Percentiles rank a stretch among this genome's conserved stretches.
Conservation (phyloP, 2,888 invertebrate species). For the Marronus borbonicus region DNA sequence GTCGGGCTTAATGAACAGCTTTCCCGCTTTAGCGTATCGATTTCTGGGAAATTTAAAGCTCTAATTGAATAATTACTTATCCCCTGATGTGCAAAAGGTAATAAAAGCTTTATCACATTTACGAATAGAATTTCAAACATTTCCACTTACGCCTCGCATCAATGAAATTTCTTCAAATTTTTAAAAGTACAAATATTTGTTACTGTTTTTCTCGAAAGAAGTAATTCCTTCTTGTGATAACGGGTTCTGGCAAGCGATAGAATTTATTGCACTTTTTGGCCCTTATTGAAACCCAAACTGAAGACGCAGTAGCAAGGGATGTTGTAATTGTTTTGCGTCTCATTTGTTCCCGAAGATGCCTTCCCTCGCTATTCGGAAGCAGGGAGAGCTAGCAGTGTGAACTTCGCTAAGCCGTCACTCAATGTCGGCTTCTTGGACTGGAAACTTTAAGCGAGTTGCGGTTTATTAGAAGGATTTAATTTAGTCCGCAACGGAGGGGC, state of each 20-base stretch:
- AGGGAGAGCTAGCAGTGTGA: slow-evolving; percentile 13
- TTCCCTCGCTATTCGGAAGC: background rate
- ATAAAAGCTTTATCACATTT: background rate
- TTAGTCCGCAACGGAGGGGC: slow-evolving; percentile 57
- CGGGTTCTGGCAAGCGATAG: background rate
- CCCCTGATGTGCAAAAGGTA: background rate
- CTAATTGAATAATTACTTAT: background rate
- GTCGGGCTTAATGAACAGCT: slow-evolving; percentile 9
- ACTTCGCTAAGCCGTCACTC: slow-evolving; percentile 57
- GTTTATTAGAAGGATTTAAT: slow-evolving; percentile 63
- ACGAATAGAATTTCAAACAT: too few species aligned
- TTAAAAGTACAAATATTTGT: too few species aligned
- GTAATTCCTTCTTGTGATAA: too few species aligned
- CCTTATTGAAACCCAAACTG: background rate
- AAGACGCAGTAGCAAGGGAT: background rate
- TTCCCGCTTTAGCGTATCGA: background rate
- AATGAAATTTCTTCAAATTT: background rate
- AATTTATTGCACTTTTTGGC: background rate
- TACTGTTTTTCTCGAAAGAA: too few species aligned
- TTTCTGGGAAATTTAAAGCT: background rate
- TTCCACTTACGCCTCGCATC: background rate
- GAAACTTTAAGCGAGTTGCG: slow-evolving; percentile 57
- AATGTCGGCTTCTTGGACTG: slow-evolving; percentile 59
- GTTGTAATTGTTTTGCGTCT: slow-evolving; percentile 1
- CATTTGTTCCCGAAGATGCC: background rate